phyloP scores from a whole-genome alignment of 2,797 vertebrate species.

The Otus scops region DNA sequence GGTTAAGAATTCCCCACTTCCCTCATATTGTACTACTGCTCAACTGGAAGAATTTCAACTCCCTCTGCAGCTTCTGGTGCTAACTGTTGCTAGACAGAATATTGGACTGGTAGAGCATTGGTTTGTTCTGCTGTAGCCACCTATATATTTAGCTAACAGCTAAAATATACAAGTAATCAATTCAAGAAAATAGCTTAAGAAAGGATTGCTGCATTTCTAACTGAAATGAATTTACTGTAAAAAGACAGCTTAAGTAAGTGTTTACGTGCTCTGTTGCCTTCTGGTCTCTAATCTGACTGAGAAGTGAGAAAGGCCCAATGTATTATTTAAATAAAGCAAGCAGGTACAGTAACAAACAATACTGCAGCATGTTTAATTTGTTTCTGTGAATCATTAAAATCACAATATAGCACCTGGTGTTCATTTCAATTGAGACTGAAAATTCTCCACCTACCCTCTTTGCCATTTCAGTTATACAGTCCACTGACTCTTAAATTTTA shows the following conservation, averaged over 20 bases:
- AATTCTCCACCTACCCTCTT: conserved; percentile 21
- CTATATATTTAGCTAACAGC: not conserved
- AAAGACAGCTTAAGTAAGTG: not conserved
- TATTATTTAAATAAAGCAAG: conserved; percentile 35
- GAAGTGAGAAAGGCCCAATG: not conserved
- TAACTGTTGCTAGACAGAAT: not conserved
- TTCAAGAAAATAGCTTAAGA: not conserved
- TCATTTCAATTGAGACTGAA: conserved; percentile 52
- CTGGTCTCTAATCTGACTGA: not conserved
- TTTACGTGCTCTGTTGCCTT: not conserved
- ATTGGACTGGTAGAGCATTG: not conserved
- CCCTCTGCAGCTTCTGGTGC: not conserved
- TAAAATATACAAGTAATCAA: not conserved
- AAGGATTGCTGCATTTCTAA: not conserved
- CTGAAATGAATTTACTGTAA: not conserved
- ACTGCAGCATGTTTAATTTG: conserved; percentile 2
- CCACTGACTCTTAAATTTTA: conserved; percentile 57
- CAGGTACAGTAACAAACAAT: not conserved
- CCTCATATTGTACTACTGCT: not conserved
- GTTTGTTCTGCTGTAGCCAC: not conserved
- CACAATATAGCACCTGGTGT: not conserved
- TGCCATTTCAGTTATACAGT: conserved; percentile 30
- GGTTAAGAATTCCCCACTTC: not conserved
- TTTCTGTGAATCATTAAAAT: conserved; percentile 21
- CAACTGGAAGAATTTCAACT: not conserved